Percentiles rank a stretch among this genome's conserved stretches.
phyloP scores from a whole-genome alignment of 2,113 vertebrate species.

The Saccopteryx leptura region DNA sequence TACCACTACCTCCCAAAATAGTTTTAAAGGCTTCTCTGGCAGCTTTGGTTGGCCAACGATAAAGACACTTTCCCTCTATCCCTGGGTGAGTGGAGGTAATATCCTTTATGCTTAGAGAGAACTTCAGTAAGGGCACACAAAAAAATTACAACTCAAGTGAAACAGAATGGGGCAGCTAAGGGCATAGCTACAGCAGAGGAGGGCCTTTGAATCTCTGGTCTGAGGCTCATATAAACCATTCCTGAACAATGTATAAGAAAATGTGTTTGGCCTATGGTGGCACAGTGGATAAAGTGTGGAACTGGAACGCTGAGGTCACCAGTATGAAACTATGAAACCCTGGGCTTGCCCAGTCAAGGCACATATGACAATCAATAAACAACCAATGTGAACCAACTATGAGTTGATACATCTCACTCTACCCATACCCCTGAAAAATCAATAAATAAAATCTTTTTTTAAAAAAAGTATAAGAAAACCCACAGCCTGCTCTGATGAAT shows the following conservation, averaged over 20 bases:
- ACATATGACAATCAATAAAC: no score
- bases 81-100: slow-evolving; percentile 20
- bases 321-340: no score
- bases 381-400: no score
- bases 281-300: no score
- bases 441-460: background rate
- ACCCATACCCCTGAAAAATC: no score
- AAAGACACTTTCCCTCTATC: slow-evolving; percentile 68
- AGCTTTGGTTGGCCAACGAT: slow-evolving; percentile 70
- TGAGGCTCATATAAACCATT: slow-evolving; percentile 46
- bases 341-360: no score
- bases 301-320: no score
- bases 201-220: slow-evolving; percentile 18
- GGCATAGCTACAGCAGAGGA: background rate
- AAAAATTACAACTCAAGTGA: slow-evolving; percentile 55
- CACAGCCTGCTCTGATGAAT: background rate
- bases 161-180: slow-evolving; percentile 39
- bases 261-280: background rate
- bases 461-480: background rate
- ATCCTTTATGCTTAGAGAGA: slow-evolving; percentile 55
- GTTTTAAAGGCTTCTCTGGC: slow-evolving; percentile 76
- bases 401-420: no score
- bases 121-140: slow-evolving; percentile 47
- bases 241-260: slow-evolving; percentile 38
- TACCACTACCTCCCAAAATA: slow-evolving; percentile 76